Evolutionary conservation across 2,888 invertebrate genomes (phyloP).

Genomic region (Galerucella nymphaeae): DNA sequence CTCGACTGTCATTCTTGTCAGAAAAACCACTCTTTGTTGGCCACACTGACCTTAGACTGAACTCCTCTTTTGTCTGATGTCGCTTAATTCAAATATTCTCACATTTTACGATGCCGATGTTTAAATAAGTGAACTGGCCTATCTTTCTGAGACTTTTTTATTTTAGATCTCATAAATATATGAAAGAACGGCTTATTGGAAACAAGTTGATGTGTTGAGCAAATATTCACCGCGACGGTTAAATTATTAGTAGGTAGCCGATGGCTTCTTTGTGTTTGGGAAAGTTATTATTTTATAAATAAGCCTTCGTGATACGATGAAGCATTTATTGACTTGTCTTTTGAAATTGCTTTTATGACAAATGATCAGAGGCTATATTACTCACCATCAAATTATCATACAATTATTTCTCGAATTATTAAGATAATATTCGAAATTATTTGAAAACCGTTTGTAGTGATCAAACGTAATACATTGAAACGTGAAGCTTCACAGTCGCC

Average conservation of each 20-base stretch:
- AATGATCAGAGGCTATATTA: constrained; percentile 21
- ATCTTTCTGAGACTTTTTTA: not conserved
- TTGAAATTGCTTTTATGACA: constrained; percentile 32
- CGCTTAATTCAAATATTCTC: no score
- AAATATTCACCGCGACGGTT: constrained; percentile 30
- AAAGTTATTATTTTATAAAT: constrained; percentile 30
- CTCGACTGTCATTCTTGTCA: no score
- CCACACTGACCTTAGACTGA: no score
- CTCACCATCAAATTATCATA: constrained; percentile 6
- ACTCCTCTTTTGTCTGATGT: no score
- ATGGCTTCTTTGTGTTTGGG: constrained; percentile 29
- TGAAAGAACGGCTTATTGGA: constrained; percentile 1
- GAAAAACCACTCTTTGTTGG: no score
- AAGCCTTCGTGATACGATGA: constrained; percentile 21
- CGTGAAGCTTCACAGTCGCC: no score
- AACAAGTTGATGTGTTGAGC: constrained; percentile 27
- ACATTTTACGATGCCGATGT: no score
- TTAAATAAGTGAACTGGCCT: not conserved
- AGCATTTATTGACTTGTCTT: constrained; percentile 33
- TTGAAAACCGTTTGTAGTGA: no score
- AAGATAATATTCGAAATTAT: not conserved
- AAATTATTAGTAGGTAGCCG: constrained; percentile 31
- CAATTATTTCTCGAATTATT: not conserved
- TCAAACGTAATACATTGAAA: no score
- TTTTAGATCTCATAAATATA: not conserved